Evolutionary conservation across 1,140 invertebrate species (phyloP), one percentile per base, ranked within the genome.

Genomic region (Halesus radiatus): DNA sequence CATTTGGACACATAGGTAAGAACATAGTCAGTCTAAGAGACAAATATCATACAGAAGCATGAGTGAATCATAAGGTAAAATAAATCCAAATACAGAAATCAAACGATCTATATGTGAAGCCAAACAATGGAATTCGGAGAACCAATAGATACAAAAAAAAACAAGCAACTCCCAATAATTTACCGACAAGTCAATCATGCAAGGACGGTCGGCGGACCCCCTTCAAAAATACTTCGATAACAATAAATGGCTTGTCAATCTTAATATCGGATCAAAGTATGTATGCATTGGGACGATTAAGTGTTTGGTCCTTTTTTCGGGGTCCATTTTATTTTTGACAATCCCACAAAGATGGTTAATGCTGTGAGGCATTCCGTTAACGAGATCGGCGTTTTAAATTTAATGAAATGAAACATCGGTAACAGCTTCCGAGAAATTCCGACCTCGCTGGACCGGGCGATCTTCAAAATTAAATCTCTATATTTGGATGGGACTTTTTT

Each of bases 211-310:
- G 50, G 26, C 62, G 32, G 75, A 81, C 75, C 80, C 76, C 80
- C 70, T 78, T 78, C 76, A 78, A 81, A 32, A 78, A 79, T 76
- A 52, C 70, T 66, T 74, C 32, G 76, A 81, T 81, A 81, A 81
- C 76, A 81, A 81, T 81, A 81, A 81, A 77, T 77, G 18, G 74
- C 77, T 74, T 76, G 81, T 82, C 81, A 82, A 82, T 82, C 81
- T 66, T 56, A 15, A 78, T 78, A 81, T 81, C 76, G 50, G 80
- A 79, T 79, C 73, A 52, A n/a, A 26, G 52, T 52, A 37, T 56
- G 52, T 78, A 64, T 70, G 76, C 76, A 72, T 23, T 52, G 26
- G 58, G 37, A 64, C 68, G 78, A 74, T 79, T 75, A 79, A 75
- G 70, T 52, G 78, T 79, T 62, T 26, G 37, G n/a, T 79, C 50